phyloP scores from a whole-genome alignment of 2,113 vertebrate species.

The Aphelocoma coerulescens region DNA sequence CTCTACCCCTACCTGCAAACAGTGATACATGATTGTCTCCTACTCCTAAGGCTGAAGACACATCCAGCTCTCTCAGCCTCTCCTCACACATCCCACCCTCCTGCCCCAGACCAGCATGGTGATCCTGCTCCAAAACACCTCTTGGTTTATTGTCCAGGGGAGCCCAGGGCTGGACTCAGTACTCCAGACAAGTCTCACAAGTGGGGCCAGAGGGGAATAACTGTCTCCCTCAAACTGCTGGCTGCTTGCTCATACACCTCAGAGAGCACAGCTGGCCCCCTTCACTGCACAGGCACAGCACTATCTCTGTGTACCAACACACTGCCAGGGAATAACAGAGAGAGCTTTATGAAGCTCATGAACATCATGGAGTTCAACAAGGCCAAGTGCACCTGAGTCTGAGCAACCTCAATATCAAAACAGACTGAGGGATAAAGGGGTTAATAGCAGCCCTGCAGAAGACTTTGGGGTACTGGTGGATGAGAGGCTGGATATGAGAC shows the following conservation, averaged over 20 bases:
- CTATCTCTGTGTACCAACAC: neutral
- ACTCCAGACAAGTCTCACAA: neutral
- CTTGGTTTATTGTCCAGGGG: neutral
- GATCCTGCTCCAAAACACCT: neutral
- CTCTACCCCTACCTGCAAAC: neutral
- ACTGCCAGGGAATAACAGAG: neutral
- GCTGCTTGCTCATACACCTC: neutral
- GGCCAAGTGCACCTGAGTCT: neutral
- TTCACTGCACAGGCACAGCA: neutral
- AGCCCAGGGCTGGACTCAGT: neutral
- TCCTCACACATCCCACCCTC: neutral
- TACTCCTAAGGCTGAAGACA: neutral
- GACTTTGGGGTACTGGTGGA: fast-evolving
- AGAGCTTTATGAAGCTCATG: neutral
- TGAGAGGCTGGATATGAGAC: neutral
- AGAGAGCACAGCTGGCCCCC: neutral
- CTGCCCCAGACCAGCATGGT: neutral
- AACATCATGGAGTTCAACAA: neutral
- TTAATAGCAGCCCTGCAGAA: neutral
- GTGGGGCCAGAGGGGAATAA: neutral
- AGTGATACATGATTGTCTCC: neutral
- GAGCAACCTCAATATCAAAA: neutral
- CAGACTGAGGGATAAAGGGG: neutral
- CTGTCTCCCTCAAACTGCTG: neutral
- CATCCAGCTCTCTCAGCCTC: neutral